Percentiles rank a stretch among this genome's conserved stretches.
Conservation (phyloP, 2,113 vertebrate genomes). For the Greenwoodochromis staneri region DNA sequence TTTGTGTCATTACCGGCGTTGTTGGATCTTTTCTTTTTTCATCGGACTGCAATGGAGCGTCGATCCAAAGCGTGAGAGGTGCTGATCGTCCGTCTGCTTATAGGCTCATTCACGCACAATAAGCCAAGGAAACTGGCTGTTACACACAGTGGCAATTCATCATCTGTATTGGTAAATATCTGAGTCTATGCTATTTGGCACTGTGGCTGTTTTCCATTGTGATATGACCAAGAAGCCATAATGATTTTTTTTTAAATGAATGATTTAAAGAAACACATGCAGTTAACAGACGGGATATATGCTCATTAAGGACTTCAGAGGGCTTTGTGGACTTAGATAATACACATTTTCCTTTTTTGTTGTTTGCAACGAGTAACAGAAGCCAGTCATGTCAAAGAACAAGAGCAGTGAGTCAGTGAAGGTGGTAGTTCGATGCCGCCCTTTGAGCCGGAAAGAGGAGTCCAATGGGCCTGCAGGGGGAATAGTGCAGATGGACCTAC, state of each 20-base stretch:
- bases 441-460: conserved; percentile 84
- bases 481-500: conserved; percentile 85
- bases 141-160: background rate
- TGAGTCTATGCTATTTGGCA: background rate
- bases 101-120: conserved; percentile 20
- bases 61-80: conserved; percentile 41
- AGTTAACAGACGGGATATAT: background rate
- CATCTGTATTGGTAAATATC: background rate
- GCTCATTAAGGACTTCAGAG: background rate
- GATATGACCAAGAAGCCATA: background rate
- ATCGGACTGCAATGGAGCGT: conserved; percentile 35
- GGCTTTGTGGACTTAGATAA: background rate
- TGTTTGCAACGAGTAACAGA: background rate
- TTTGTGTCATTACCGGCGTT: background rate
- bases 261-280: background rate
- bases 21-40: background rate
- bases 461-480: conserved; percentile 68
- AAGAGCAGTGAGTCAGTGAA: conserved; percentile 86
- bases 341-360: background rate
- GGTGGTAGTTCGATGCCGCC: conserved; percentile 94
- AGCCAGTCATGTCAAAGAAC: conserved; percentile 76
- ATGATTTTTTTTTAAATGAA: background rate
- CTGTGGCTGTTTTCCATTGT: background rate
- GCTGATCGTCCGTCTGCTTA: conserved; percentile 11
- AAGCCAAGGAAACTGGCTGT: background rate